Base-by-base conservation (phyloP, 2,797 vertebrate genomes). In the Urocyon cinereoargenteus region DNA sequence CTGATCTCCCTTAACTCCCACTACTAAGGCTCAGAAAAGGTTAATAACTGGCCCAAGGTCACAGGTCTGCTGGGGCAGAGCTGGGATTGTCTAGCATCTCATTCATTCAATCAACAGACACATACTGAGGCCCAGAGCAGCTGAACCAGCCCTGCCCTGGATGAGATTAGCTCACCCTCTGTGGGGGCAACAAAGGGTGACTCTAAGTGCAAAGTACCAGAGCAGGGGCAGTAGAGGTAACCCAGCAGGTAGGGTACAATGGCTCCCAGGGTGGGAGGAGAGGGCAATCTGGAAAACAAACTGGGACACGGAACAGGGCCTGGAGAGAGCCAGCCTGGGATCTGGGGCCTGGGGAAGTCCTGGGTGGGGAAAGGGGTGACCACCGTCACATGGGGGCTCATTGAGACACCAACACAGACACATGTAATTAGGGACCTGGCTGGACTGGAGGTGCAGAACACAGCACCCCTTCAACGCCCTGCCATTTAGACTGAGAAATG, bases 1-100 rank as follows among this genome's bases (percentile, higher is more conserved):
- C 90, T 36, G 45, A 62, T 22, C 49, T 79, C 89, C 68, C 57
- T 85, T 21, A 40, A n/a, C 70, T 70, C 87, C 86, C 59, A 26
- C 18, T 53, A n/a, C 57, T 45, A 21, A 49, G 78, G 62, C 81
- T 90, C 95, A 96, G 62, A 62, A 62, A 13, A 92, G 81, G 66
- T 64, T 53, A 87, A 59, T 36, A 59, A 34, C 49, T 40, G 85
- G 87, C 78, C 82, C 3, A n/a, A 75, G 13, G 81, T n/a, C 90
- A 66, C 31, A 85, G 70, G 66, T 75, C 57, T 10, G 49, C 2
- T 70, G 53, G 77, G 72, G 34, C 28, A 90, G n/a, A 73, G 79
- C 53, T 70, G 94, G 95, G 86, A 40, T 59, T 68, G 70, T 81
- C 61, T 49, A 40, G 55, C n/a, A 4, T 34, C 34, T 22, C 62